These are phyloP conservation scores for Cladorhizidae sp. DNA, from an alignment of 37 sponge, comb jelly and placozoan genomes.

Conservation along the genomic window DNA sequence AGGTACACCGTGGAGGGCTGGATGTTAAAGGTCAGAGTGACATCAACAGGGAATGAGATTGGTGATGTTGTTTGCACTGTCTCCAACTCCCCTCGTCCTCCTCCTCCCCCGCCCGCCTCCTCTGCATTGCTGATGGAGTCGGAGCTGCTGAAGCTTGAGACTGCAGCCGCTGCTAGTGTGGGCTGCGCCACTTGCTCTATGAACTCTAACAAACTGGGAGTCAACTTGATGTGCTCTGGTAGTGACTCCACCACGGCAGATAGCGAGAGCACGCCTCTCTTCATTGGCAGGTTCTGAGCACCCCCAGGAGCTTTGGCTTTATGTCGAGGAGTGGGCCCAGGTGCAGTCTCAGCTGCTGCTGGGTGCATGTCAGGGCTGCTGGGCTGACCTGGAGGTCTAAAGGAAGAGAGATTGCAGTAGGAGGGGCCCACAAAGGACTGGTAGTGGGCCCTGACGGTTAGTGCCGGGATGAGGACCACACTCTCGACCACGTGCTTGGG, in stretches of 20 bases:
- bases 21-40: slow-evolving; percentile 67
- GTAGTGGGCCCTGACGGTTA: slow-evolving; percentile 68
- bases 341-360: background rate
- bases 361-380: background rate
- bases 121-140: slow-evolving; percentile 2
- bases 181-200: slow-evolving; percentile 85
- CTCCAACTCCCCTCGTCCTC: background rate
- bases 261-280: slow-evolving; percentile 60
- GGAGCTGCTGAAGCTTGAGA: slow-evolving; percentile 9
- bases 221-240: slow-evolving; percentile 63
- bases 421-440: slow-evolving; percentile 46
- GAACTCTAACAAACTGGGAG: slow-evolving; percentile 80
- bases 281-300: slow-evolving; percentile 8
- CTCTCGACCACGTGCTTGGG: slow-evolving; percentile 17
- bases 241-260: slow-evolving; percentile 64
- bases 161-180: slow-evolving; percentile 49
- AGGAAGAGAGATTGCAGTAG: slow-evolving; percentile 13
- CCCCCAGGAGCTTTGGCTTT: no score
- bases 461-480: slow-evolving; percentile 63
- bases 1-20: slow-evolving; percentile 82
- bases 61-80: background rate
- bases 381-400: background rate
- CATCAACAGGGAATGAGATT: slow-evolving; percentile 87
- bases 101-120: slow-evolving; percentile 30
- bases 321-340: background rate